Base-by-base conservation (phyloP, 2,113 vertebrate species). In the Catharus fuscescens region DNA sequence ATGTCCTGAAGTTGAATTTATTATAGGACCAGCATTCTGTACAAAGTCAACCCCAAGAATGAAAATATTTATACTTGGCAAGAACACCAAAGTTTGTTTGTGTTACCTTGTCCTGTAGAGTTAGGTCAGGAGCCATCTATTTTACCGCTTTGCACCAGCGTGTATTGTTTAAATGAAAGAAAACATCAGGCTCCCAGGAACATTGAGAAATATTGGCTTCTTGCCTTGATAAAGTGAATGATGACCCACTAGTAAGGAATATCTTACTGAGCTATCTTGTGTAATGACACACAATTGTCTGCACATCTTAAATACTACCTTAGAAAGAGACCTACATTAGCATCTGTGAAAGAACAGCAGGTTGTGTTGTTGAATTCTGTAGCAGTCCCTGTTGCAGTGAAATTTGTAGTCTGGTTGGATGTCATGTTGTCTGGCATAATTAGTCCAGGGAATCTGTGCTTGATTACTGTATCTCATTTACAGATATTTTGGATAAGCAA, bases 31-130 rank as follows among this genome's bases (percentile, higher is more conserved):
- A 78, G 69, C 31, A 45, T 93, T 96, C 83, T 88, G 71, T 84
- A 84, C 56, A 47, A 92, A 96, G 86, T 86, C 74, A 91, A 45
- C 50, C 60, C 67, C 60, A 78, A 95, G 80, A 97, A 94, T 79
- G 92, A 96, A 97, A 97, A 97, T 93, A 97, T 97, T 96, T 96
- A 31, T 85, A 53, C 78, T 92, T 96, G 95, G 94, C 95, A 93
- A 80, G 74, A 56, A 53, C 76, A 91, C 80, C 21, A 25, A 81
- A 92, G 56, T 95, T 94, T 94, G 82, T 95, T 96, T 97, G 69
- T 21, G 21, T 93, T 97, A 89, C 87, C 88, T 95, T 84, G 78
- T 92, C 78, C 83, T 91, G 57, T 82, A 67, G 53, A 2, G 8
- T 92, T 92, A 93, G 74, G 88, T 96, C 88, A 94, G 78, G 77